phyloP scores from a whole-genome alignment of 2,113 vertebrate species.

The Acrocephalus kingi region DNA sequence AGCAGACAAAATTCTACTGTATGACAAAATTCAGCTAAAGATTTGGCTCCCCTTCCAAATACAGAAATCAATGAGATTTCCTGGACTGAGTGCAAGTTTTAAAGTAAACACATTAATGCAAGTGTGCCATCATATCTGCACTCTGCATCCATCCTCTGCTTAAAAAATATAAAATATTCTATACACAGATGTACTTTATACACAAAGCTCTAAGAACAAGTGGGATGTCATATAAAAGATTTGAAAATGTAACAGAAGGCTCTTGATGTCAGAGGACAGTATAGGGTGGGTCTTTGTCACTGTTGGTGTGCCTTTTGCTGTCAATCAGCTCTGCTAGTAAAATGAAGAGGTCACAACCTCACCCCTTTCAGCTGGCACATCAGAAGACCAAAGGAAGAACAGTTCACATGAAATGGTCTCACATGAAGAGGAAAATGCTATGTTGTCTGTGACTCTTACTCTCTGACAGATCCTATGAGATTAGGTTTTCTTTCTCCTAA shows the following conservation, averaged over 20 bases:
- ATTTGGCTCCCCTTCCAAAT: background rate
- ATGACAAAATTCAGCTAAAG: background rate
- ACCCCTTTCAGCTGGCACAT: background rate
- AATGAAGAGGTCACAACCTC: slow-evolving; percentile 7
- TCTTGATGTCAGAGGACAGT: background rate
- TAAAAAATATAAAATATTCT: slow-evolving; percentile 9
- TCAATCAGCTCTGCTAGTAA: background rate
- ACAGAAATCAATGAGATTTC: slow-evolving; percentile 5
- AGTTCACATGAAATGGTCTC: background rate
- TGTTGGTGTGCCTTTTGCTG: background rate
- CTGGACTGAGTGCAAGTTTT: slow-evolving; percentile 5
- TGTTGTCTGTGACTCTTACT: rapidly evolving
- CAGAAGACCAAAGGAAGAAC: background rate
- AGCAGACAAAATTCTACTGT: background rate
- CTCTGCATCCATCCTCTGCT: background rate
- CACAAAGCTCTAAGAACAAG: background rate
- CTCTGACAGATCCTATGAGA: background rate
- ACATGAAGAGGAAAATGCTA: background rate
- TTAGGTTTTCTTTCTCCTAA: background rate
- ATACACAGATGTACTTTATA: background rate
- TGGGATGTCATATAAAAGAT: background rate
- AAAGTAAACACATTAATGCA: background rate
- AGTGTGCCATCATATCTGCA: background rate
- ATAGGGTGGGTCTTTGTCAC: background rate
- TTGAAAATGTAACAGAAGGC: background rate